A percentile compares a stretch with the other conserved stretches of the same genome.
Conservation (phyloP, 2,797 vertebrate species). For the Champsocephalus gunnari region DNA sequence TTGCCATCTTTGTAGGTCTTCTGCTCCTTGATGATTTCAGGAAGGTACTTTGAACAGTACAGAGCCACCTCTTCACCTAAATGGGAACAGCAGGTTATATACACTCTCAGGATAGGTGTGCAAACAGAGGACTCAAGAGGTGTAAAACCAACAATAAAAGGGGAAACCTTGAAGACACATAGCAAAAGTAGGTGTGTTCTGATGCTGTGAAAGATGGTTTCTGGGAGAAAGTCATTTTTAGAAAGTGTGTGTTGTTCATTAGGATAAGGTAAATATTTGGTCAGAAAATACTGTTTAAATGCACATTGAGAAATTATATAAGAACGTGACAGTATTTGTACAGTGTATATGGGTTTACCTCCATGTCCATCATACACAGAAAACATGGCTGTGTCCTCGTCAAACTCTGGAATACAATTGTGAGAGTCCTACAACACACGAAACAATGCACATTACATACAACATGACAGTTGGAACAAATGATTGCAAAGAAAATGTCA, state of each 20-base stretch:
- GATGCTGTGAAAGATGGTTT: neutral
- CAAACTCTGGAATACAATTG: conserved; percentile 96
- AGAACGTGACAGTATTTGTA: neutral
- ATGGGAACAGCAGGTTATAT: conserved; percentile 35
- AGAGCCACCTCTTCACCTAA: conserved; percentile 97
- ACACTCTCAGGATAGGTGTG: conserved; percentile 26
- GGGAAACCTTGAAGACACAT: neutral
- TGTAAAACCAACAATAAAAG: conserved; percentile 24
- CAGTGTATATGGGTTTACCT: conserved; percentile 80
- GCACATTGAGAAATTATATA: neutral
- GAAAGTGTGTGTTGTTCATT: neutral
- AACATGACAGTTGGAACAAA: neutral
- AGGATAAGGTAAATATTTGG: neutral
- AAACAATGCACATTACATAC: neutral
- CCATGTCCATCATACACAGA: conserved; percentile 98
- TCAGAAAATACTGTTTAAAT: neutral
- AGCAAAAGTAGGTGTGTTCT: neutral
- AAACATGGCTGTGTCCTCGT: conserved; percentile 97
- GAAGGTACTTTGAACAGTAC: conserved; percentile 98
- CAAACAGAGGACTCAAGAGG: neutral
- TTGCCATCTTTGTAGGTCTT: conserved; percentile 97
- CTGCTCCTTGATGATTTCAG: conserved; percentile 97
- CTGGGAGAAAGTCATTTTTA: neutral
- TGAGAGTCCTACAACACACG: conserved; percentile 91
- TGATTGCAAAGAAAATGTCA: neutral